These are phyloP conservation scores for Sorex maritimensis DNA, from an alignment of 2,797 vertebrate species.

Conservation along the genomic window DNA sequence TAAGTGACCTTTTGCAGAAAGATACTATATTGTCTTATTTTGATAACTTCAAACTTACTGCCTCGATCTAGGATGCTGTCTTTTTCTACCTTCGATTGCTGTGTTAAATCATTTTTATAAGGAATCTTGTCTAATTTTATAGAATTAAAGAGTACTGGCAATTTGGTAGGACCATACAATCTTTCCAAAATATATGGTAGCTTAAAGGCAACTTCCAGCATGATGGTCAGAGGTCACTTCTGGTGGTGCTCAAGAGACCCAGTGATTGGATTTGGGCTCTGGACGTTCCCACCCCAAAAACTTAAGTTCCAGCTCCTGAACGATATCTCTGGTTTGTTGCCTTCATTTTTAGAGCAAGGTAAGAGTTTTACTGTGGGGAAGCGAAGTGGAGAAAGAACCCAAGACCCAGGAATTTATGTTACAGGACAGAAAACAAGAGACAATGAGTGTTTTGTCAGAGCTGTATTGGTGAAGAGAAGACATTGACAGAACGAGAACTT, in stretches of 20 bases:
- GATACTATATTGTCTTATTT: slow-evolving; percentile 73
- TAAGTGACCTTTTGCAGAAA: slow-evolving; percentile 63
- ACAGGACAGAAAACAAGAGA: slow-evolving; percentile 51
- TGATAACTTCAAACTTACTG: slow-evolving; percentile 56
- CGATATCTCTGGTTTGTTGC: background rate
- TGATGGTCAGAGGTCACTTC: no score
- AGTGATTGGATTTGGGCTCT: background rate
- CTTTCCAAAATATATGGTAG: slow-evolving; percentile 31
- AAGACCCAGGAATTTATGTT: background rate
- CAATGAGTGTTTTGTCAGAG: slow-evolving; percentile 1
- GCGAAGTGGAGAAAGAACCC: slow-evolving; percentile 21
- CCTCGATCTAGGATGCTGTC: background rate
- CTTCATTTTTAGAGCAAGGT: slow-evolving; percentile 27
- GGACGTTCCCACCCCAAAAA: background rate
- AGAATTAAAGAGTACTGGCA: background rate
- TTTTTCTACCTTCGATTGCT: slow-evolving; percentile 4
- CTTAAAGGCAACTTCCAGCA: no score
- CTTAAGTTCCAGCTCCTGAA: background rate
- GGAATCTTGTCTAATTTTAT: slow-evolving; percentile 30
- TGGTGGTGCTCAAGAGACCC: no score
- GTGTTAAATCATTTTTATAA: slow-evolving; percentile 55
- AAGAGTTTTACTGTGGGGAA: background rate
- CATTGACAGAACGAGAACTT: slow-evolving; percentile 56
- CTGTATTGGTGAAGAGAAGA: slow-evolving; percentile 29
- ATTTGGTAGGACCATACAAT: slow-evolving; percentile 36